Conservation (phyloP, 2,797 vertebrate species). For the Labeo calbasu region DNA sequence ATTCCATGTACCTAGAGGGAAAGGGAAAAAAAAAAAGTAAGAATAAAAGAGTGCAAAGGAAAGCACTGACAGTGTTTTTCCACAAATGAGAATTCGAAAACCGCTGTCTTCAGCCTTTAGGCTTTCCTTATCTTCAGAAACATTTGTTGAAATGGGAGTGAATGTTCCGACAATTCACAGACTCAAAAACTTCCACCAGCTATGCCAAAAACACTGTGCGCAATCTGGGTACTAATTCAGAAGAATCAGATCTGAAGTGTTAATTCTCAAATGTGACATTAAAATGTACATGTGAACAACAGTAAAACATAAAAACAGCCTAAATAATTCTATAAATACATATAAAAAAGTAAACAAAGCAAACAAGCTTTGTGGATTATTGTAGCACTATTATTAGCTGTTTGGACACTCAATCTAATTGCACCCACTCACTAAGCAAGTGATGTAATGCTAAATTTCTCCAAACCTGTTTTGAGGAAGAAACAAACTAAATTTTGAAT, state of each 20-base stretch:
- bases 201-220: not conserved
- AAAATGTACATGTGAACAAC: not conserved
- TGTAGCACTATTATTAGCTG: not conserved
- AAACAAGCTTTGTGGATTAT: not conserved
- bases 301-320: not conserved
- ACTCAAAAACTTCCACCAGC: not conserved
- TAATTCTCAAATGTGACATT: not conserved
- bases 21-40: not conserved
- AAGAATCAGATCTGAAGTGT: not conserved
- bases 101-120: not conserved
- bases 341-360: not conserved
- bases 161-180: not conserved
- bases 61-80: not conserved
- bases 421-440: not conserved
- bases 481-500: not conserved
- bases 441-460: not conserved
- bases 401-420: not conserved
- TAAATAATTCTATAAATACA: not conserved
- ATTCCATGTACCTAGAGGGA: slow-evolving; percentile 90
- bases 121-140: not conserved
- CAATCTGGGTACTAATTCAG: not conserved
- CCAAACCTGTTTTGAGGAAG: not conserved
- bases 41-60: not conserved
- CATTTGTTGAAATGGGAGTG: not conserved
- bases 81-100: not conserved